Evolutionary conservation across 1,140 invertebrate genomes (phyloP), one percentile per base, ranked within the genome.

Genomic region (Musca vetustissima): DNA sequence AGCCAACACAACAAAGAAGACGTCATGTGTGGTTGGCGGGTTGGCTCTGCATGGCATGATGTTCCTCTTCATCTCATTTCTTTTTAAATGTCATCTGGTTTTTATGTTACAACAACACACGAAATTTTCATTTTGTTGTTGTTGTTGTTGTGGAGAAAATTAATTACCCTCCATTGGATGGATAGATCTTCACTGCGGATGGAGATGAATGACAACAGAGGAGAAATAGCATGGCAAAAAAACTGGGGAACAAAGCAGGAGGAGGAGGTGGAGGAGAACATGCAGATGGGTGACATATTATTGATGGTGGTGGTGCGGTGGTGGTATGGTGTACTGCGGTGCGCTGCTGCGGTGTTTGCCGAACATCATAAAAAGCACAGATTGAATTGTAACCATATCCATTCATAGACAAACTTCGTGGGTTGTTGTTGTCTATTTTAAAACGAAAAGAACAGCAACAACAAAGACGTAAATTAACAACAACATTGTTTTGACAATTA

Each of bases 121-220:
- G 1, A 43, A 61, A 43, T 28, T 43, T 61, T 8, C 36, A 43
- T n/a, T 43, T 61, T 61, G n/a, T 61, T n/a, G n/a, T n/a, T n/a
- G n/a, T n/a, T n/a, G n/a, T n/a, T n/a, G n/a, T 61, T 61, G 57
- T 61, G 57, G 57, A 28, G 57, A 61, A n/a, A 61, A 61, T 61
- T 61, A 61, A 61, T 61, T 61, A 61, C 57, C 57, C 11, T 11
- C n/a, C 36, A 61, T 28, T 36, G 36, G 36, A 36, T n/a, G n/a
- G 57, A 61, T 17, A 61, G 57, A 43, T 43, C 36, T 43, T 2
- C 36, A 43, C n/a, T 43, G 11, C 11, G 13, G 36, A 43, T 43
- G 36, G 36, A 43, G 36, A 7, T 43, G 11, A 43, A 43, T 43
- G 36, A n/a, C n/a, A n/a, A n/a, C n/a, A n/a, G n/a, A n/a, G n/a